A percentile compares a stretch with the other conserved stretches of the same genome.
phyloP scores from a whole-genome alignment of 2,797 vertebrate species.

The Myotis vivesi region DNA sequence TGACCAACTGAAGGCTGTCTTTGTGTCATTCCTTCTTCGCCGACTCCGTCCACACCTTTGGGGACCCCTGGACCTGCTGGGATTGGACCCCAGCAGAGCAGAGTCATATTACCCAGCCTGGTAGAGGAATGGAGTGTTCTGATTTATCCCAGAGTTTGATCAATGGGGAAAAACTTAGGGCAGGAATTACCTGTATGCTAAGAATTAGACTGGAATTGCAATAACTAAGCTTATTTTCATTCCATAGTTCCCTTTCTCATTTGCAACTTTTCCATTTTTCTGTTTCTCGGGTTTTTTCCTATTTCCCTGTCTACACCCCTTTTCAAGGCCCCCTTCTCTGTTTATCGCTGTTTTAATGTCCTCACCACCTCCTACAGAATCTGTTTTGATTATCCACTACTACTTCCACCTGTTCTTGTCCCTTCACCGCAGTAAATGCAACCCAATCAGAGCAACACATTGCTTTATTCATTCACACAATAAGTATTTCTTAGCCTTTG shows the following conservation, averaged over 20 bases:
- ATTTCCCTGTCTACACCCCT: not conserved
- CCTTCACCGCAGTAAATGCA: not conserved
- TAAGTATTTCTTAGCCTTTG: not conserved
- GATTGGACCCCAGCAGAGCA: constrained; percentile 12
- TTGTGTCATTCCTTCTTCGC: too few relatives aligned
- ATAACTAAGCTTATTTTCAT: not conserved
- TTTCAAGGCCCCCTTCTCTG: not conserved
- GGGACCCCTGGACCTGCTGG: too few relatives aligned
- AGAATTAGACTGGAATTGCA: not conserved
- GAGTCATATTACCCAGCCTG: not conserved
- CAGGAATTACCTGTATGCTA: constrained; percentile 6
- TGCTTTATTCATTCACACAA: not conserved
- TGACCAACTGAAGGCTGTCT: too few relatives aligned
- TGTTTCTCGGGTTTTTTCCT: not conserved
- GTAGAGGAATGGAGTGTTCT: not conserved
- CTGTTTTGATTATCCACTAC: not conserved
- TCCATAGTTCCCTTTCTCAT: not conserved
- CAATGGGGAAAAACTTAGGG: constrained; percentile 32
- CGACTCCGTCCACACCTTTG: too few relatives aligned
- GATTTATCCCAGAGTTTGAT: constrained; percentile 34
- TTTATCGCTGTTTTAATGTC: not conserved
- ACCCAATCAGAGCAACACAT: not conserved
- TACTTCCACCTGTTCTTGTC: not conserved
- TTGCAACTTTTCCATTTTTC: not conserved
- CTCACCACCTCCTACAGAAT: not conserved